Evolutionary conservation across 1,140 invertebrate genomes (phyloP), one percentile per base, ranked within the genome.

Genomic region (Zaprionus nigranus): DNA sequence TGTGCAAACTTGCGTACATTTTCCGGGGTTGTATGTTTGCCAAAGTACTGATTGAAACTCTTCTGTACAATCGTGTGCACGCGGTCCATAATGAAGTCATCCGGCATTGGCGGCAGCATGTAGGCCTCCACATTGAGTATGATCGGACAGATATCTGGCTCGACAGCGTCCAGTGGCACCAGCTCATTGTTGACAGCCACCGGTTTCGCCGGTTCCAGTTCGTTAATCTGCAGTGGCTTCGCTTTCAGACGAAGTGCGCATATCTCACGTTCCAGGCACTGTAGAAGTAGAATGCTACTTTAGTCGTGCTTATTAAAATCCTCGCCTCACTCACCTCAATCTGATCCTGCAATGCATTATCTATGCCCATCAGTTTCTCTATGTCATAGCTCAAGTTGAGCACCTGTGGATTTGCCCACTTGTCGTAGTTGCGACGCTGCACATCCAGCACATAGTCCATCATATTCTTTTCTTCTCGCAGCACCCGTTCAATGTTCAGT

Each of bases 401-500:
- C 11, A 75, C 66, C 24, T 79, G 82, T 0, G 87, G 87, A 15
- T 82, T 81, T 26, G 79, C 74, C 63, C 92, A 82, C 64, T 92
- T 92, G 22, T 81, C 80, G 59, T 79, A 82, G 72, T 92, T 93
- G 38, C 92, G 92, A 13, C 85, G 70, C 73, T 94, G 94, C 30
- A 78, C 61, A 15, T 93, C 86, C 11, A 94, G 63, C 11, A 94
- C 43, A 61, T 93, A 92, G 2, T 79, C 74, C 3, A 95, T 79
- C 49, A 94, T 93, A 2, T 92, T 86, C 67, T 94, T 93, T 78
- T 95, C 94, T 60, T 94, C 94, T 36, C 94, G 93, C n/a, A 95
- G 83, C 26, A 94, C 86, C 1, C 93, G 93, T 2, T 95, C 46
- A 11, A 95, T 92, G 75, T 94, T 94, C n/a, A 94, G 74, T 68